Percentiles rank a stretch among this genome's conserved stretches.
phyloP scores from a whole-genome alignment of 2,113 vertebrate genomes.

The Thamnaconus septentrionalis region DNA sequence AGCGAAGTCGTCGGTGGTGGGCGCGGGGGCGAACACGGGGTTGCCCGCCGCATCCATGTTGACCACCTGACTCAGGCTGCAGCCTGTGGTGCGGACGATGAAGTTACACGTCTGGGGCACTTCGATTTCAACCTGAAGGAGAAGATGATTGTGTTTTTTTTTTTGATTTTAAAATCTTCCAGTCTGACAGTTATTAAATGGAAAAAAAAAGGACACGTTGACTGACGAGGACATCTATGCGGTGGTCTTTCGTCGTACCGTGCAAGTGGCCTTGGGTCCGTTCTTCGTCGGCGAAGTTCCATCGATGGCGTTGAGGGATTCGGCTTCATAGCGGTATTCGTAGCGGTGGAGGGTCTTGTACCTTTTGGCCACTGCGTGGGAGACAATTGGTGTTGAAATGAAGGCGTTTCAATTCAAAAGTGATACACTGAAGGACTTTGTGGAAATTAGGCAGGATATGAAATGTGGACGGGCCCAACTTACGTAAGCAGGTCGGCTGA shows the following conservation, averaged over 20 bases:
- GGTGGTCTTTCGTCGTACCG: conserved; percentile 54
- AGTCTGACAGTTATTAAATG: background rate
- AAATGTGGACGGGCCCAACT: conserved; percentile 44
- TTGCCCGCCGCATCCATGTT: conserved; percentile 75
- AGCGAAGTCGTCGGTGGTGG: conserved; percentile 83
- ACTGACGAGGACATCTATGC: background rate
- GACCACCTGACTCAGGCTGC: conserved; percentile 82
- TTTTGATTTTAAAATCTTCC: background rate
- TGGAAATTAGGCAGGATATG: background rate
- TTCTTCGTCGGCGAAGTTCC: conserved; percentile 80
- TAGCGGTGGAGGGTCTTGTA: conserved; percentile 90
- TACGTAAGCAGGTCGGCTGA: conserved; percentile 68
- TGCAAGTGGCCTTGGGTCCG: conserved; percentile 84
- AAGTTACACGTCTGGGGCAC: conserved; percentile 88
- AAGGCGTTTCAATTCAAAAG: no score
- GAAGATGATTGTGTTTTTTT: background rate
- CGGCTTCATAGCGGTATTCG: conserved; percentile 85
- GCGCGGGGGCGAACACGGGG: conserved; percentile 75
- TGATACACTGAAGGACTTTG: no score
- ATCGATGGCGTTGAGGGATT: conserved; percentile 81
- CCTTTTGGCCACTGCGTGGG: conserved; percentile 75
- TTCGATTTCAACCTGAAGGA: conserved; percentile 86
- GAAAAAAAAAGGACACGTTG: background rate
- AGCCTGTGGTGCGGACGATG: conserved; percentile 82
- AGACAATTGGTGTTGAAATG: no score